Percentiles rank a stretch among this genome's conserved stretches.
Conservation (phyloP, 64 coral and sea anemone genomes). For the Trachythela sp. region DNA sequence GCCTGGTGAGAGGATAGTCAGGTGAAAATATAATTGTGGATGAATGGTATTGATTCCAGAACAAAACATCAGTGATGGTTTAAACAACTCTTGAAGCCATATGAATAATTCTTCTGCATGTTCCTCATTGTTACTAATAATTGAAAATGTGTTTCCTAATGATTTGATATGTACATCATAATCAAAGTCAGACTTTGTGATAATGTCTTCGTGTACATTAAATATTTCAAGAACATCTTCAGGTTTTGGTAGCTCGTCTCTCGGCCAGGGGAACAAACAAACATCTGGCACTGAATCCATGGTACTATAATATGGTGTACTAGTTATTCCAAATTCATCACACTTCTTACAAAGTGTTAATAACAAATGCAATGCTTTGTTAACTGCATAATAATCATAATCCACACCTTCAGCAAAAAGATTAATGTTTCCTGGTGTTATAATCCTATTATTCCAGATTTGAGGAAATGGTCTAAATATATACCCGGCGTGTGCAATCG, state of each 20-base stretch:
- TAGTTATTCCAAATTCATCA: neutral
- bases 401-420: neutral
- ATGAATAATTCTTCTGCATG: neutral
- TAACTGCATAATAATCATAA: neutral
- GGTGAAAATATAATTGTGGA: neutral
- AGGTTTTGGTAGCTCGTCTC: neutral
- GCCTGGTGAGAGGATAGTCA: neutral
- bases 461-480: neutral
- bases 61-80: conserved; percentile 2
- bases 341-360: neutral
- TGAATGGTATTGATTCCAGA: neutral
- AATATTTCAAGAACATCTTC: neutral
- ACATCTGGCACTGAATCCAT: neutral
- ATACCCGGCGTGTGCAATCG: too few relatives aligned
- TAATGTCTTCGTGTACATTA: neutral
- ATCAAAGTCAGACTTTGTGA: neutral
- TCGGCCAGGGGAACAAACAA: neutral
- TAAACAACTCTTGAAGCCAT: neutral
- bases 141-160: neutral
- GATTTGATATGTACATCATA: neutral
- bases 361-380: neutral
- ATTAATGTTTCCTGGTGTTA: neutral
- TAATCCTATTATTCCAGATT: neutral
- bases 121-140: neutral
- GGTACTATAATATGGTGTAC: neutral